Conservation (phyloP, 2,888 invertebrate species). For the Agrotis segetum region DNA sequence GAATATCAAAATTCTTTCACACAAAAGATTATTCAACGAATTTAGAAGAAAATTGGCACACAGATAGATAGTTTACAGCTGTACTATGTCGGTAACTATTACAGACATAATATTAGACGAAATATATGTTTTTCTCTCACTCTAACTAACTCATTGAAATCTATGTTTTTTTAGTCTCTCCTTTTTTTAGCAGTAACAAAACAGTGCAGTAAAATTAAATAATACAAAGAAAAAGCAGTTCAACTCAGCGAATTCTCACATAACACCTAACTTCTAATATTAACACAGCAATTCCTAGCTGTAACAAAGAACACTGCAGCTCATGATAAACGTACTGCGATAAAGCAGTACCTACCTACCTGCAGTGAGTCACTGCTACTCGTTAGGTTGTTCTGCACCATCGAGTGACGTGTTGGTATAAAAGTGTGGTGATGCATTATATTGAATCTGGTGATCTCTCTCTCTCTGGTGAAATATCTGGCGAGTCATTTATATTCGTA, state of each 20-base stretch:
- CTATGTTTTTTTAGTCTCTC: too few relatives aligned
- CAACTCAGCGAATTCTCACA: conserved; percentile 4
- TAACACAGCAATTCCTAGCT: conserved; percentile 23
- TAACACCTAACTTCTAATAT: conserved; percentile 12
- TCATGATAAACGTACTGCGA: conserved; percentile 46
- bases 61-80: too few relatives aligned
- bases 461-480: background rate
- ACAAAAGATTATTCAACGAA: too few relatives aligned
- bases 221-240: background rate
- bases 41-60: too few relatives aligned
- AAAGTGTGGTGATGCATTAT: background rate
- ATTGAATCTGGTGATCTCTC: background rate
- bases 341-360: conserved; percentile 37
- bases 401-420: background rate
- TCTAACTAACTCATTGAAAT: too few relatives aligned
- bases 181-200: too few relatives aligned
- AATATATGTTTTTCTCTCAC: too few relatives aligned
- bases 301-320: conserved; percentile 56
- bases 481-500: too few relatives aligned
- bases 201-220: background rate
- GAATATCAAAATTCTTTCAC: too few relatives aligned
- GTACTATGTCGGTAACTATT: too few relatives aligned
- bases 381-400: conserved; percentile 46
- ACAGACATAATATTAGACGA: too few relatives aligned
- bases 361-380: conserved; percentile 44